A percentile compares a stretch with the other conserved stretches of the same genome.
Evolutionary conservation across 2,888 invertebrate species (phyloP).

Genomic region (Tachina lurida): DNA sequence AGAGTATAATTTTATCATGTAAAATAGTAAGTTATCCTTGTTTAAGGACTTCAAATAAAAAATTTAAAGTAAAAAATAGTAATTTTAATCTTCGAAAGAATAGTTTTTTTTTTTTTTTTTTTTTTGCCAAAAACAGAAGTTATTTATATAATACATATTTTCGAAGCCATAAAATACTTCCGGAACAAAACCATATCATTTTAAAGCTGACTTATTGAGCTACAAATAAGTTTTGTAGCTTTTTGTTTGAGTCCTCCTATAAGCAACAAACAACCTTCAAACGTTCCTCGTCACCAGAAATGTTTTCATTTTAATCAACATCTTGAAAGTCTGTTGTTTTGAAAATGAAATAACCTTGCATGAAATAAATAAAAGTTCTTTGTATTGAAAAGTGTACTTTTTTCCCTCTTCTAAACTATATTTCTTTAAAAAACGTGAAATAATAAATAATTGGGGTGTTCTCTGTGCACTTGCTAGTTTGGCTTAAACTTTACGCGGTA

Average conservation of each 20-base stretch:
- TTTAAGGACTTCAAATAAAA: too few species aligned
- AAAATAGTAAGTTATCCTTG: too few species aligned
- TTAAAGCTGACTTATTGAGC: not conserved
- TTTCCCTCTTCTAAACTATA: not conserved
- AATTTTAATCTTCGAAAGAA: too few species aligned
- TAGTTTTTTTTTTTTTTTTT: too few species aligned
- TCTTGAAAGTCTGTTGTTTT: constrained; percentile 22
- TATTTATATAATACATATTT: too few species aligned
- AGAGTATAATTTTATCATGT: too few species aligned
- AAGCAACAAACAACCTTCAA: constrained; percentile 45
- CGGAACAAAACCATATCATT: too few species aligned
- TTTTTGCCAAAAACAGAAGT: too few species aligned
- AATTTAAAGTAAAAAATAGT: too few species aligned
- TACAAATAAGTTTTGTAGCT: not conserved
- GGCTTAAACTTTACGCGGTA: not conserved
- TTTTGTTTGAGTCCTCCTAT: constrained; percentile 11
- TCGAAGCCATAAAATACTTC: too few species aligned
- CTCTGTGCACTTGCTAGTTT: not conserved
- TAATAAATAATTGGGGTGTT: constrained; percentile 3
- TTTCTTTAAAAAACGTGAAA: constrained; percentile 1
- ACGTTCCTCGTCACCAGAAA: constrained; percentile 24
- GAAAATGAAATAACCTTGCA: constrained; percentile 37
- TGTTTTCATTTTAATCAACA: constrained; percentile 42
- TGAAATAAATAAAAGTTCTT: not conserved
- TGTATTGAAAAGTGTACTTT: not conserved